phyloP scores from a whole-genome alignment of 2,113 vertebrate species.

The rat (Rattus norvegicus) region DNA sequence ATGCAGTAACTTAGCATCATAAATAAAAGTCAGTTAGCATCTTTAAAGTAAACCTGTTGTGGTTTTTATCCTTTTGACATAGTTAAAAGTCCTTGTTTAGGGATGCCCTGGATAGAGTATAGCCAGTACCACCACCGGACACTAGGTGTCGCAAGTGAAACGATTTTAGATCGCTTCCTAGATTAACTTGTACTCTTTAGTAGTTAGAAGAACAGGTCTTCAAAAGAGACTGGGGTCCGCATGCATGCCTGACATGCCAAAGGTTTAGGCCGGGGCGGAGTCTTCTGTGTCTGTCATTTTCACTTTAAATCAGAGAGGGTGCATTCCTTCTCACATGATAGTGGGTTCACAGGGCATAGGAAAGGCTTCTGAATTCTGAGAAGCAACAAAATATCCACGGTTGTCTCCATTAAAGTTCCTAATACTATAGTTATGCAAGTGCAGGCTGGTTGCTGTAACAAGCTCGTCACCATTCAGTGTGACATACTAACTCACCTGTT shows the following conservation, averaged over 20 bases:
- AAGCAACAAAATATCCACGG: background rate
- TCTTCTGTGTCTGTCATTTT: background rate
- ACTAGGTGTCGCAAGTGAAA: constrained; percentile 36
- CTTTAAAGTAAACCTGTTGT: background rate
- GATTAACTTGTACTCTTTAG: background rate
- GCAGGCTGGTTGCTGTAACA: background rate
- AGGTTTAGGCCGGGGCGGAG: background rate
- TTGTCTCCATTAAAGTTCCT: background rate
- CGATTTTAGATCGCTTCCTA: background rate
- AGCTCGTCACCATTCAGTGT: background rate
- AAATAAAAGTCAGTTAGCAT: background rate
- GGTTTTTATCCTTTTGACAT: background rate
- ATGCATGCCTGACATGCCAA: background rate
- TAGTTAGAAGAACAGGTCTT: background rate
- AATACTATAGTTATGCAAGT: background rate
- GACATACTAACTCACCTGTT: background rate
- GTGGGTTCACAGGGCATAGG: background rate
- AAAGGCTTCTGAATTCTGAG: background rate
- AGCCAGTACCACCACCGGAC: background rate
- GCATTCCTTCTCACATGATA: background rate
- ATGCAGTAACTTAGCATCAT: background rate
- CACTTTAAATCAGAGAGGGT: background rate
- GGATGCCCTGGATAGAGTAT: background rate
- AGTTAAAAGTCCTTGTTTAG: background rate
- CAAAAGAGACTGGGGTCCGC: background rate